A percentile compares a stretch with the other conserved stretches of the same genome.
These are phyloP conservation scores for Colinus virginianus DNA, from an alignment of 2,113 vertebrate species.

Conservation along the genomic window DNA sequence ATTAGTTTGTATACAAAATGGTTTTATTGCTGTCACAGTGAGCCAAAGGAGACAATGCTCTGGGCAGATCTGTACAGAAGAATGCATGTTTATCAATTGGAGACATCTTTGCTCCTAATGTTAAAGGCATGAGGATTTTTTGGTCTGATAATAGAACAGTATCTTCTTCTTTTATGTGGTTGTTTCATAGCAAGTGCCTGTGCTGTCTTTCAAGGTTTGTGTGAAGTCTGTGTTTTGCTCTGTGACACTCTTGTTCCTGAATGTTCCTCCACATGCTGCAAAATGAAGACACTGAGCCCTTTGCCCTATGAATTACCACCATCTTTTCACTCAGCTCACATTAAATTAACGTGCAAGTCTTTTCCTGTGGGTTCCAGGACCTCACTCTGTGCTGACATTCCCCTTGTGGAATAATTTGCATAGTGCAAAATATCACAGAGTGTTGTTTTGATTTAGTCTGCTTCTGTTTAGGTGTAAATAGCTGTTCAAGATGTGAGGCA, in stretches of 20 bases:
- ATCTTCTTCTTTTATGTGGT: background rate
- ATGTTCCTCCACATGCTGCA: background rate
- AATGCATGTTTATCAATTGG: background rate
- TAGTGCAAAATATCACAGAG: constrained; percentile 13
- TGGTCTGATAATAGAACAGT: background rate
- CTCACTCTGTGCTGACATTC: constrained; percentile 40
- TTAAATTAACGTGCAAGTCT: constrained; percentile 66
- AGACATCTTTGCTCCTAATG: background rate
- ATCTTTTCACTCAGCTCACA: constrained; percentile 16
- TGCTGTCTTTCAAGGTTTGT: background rate
- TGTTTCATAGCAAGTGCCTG: background rate
- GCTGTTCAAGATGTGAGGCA: background rate
- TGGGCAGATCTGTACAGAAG: background rate
- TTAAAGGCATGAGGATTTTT: background rate
- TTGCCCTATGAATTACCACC: background rate
- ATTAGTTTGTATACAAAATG: background rate
- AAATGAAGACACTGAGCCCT: constrained; percentile 41
- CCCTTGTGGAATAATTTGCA: constrained; percentile 20
- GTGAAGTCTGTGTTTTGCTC: background rate
- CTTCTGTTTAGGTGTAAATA: constrained; percentile 12
- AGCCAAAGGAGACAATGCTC: background rate
- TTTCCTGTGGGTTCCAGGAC: constrained; percentile 42
- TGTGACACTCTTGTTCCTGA: background rate
- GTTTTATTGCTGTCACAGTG: background rate
- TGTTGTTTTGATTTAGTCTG: constrained; percentile 21